Conservation (phyloP, 2,113 vertebrate species). For the Apteryx owenii region DNA sequence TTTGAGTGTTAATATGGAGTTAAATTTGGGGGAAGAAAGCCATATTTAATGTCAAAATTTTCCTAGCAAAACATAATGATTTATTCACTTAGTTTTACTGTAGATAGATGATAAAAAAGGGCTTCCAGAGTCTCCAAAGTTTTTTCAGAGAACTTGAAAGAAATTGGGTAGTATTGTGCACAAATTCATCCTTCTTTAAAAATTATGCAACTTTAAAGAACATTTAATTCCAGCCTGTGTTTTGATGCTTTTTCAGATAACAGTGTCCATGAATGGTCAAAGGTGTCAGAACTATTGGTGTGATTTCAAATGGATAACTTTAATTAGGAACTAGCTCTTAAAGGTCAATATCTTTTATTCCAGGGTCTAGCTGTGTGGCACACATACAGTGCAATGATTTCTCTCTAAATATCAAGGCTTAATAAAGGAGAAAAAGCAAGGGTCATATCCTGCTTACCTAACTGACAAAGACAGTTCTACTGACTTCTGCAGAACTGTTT, state of each 20-base stretch:
- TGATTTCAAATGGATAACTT: conserved; percentile 2
- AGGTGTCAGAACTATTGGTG: neutral
- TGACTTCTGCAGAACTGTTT: neutral
- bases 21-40: neutral
- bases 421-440: neutral
- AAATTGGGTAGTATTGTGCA: neutral
- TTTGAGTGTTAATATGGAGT: neutral
- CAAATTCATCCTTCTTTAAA: neutral
- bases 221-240: neutral
- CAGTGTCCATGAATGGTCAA: neutral
- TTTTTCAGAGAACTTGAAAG: neutral
- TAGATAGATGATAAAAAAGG: neutral
- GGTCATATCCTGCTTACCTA: neutral
- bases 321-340: conserved; percentile 28
- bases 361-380: neutral
- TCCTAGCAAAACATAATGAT: neutral
- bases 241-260: neutral
- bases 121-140: neutral
- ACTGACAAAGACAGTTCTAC: neutral
- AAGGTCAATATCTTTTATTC: conserved; percentile 48
- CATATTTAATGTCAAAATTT: neutral
- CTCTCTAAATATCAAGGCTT: neutral
- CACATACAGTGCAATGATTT: neutral
- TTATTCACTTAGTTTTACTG: neutral
- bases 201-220: neutral